phyloP scores from a whole-genome alignment of 1,140 invertebrate species.

The Drosophila grimshawi region DNA sequence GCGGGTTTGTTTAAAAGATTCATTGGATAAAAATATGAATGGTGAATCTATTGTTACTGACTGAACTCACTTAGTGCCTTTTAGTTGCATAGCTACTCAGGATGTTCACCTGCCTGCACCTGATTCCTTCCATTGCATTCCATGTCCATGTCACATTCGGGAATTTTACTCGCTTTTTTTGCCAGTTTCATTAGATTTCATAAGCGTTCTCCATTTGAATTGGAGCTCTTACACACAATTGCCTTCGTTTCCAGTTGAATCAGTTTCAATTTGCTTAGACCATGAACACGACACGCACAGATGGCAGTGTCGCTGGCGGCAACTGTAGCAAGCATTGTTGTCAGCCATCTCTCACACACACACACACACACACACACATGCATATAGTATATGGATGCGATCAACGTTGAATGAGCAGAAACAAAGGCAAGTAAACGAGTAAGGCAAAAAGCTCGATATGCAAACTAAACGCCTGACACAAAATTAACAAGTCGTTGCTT shows the following conservation, averaged over 20 bases:
- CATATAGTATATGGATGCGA: conserved; percentile 29
- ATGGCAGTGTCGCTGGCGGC: conserved; percentile 27
- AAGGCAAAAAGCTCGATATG: conserved; percentile 11
- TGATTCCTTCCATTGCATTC: neutral
- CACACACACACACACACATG: conserved; percentile 24
- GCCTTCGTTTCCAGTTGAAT: conserved; percentile 69
- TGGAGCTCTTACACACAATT: conserved; percentile 59
- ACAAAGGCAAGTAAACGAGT: conserved; percentile 40
- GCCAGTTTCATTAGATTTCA: conserved; percentile 32
- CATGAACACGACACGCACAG: conserved; percentile 38
- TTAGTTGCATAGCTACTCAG: neutral
- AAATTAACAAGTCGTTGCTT: conserved; percentile 51
- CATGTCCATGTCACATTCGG: neutral
- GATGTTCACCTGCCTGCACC: neutral
- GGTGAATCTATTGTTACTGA: neutral
- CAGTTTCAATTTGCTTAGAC: conserved; percentile 53
- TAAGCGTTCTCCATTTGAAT: conserved; percentile 60
- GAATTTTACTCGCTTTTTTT: neutral
- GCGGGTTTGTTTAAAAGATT: too few species aligned
- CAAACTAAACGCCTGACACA: conserved; percentile 33
- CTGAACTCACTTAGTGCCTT: neutral
- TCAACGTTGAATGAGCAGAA: conserved; percentile 62
- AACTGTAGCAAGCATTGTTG: conserved; percentile 24
- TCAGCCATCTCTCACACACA: neutral
- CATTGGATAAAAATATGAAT: neutral